Evolutionary conservation across 2,797 vertebrate species (phyloP).

Genomic region (Sciaenops ocellatus): DNA sequence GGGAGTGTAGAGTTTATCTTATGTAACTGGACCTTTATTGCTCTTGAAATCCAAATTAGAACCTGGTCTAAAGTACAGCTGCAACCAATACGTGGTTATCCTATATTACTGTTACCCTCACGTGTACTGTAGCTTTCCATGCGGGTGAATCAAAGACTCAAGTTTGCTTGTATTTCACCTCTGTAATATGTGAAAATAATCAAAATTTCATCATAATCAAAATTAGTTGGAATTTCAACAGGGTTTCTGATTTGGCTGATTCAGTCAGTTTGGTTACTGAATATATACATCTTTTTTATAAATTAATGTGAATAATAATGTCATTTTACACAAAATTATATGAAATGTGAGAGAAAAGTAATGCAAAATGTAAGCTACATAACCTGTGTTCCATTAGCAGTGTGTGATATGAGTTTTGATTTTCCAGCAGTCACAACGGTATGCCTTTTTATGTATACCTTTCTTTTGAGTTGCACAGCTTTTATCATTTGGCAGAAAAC

Average conservation of each 20-base stretch:
- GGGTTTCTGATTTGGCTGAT: constrained; percentile 77
- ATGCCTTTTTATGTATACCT: constrained; percentile 69
- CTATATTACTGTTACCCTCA: constrained; percentile 60
- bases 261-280: constrained; percentile 80
- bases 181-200: constrained; percentile 67
- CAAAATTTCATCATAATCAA: constrained; percentile 54
- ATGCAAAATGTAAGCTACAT: constrained; percentile 78
- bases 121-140: constrained; percentile 76
- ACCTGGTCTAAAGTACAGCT: constrained; percentile 51
- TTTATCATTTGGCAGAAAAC: constrained; percentile 78
- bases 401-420: constrained; percentile 75
- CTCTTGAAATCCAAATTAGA: constrained; percentile 60
- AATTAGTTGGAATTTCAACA: constrained; percentile 71
- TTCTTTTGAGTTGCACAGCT: constrained; percentile 77
- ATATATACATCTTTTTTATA: constrained; percentile 81
- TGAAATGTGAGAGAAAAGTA: constrained; percentile 80
- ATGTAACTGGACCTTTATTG: constrained; percentile 62
- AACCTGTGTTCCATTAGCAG: constrained; percentile 78
- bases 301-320: constrained; percentile 84
- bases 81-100: constrained; percentile 43
- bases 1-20: constrained; percentile 53
- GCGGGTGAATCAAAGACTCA: constrained; percentile 62
- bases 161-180: constrained; percentile 62
- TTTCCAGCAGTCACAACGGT: constrained; percentile 67
- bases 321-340: constrained; percentile 84